Base-by-base conservation (phyloP, 2,888 invertebrate species). In the Nematopogon swammerdamellus region DNA sequence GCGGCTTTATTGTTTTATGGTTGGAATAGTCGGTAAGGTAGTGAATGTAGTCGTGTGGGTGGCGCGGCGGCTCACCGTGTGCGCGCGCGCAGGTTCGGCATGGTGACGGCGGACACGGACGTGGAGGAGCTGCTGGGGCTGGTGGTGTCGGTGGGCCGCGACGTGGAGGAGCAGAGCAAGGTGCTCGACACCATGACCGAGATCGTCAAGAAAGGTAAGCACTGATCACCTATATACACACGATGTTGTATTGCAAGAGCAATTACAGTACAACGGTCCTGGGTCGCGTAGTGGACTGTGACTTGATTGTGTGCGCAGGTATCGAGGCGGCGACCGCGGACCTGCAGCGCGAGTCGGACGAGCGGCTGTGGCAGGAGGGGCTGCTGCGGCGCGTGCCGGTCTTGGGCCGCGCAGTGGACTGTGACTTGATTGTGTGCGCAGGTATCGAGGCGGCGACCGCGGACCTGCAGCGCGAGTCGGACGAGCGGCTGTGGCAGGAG, bases 71-170 rank as follows among this genome's bases (percentile, higher is more conserved):
- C 25, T 6, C 25, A 25, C 5, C 8, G 8, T 25, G 25, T 25
- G 25, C 8, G 25, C 25, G 25, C 8, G 25, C 25, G 19, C 56
- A 79, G 91, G 58, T 95, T 97, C 68, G 97, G 97, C 30, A 95
- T 98, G 93, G 92, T 98, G 19, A 97, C 96, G 0, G 91, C 92
- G 47, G 97, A 97, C 58, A 96, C 96, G 0, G 97, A 97, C 63
- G 89, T 97, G 0, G 91, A 92, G 25, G 96, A 97, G 63, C 72
- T 98, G 46, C 76, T 97, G 2, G 89, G 89, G 25, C 74, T 95
- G 53, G 97, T 98, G 0, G 82, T 92, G 47, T 82, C 87, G 48
- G 91, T 92, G 1, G 98, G 97, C 17, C 89, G 90, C 62, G 92
- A 95, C 57, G 92, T 97, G 1, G 97, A 98, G 65, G 95, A 96